Conservation (phyloP, 2,797 vertebrate genomes). For the Tiaroga cobitis region DNA sequence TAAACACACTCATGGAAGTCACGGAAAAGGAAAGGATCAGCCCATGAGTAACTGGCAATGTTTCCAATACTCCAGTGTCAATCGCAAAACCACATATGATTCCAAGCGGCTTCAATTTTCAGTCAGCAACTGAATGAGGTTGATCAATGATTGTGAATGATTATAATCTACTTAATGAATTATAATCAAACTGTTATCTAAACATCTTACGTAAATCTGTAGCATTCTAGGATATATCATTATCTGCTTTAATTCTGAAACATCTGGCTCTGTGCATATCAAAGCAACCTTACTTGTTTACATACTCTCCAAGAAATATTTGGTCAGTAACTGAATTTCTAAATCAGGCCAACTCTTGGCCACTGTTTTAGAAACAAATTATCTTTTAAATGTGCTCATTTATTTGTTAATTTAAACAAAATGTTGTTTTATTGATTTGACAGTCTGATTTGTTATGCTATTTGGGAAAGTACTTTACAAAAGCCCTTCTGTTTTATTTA, state of each 20-base stretch:
- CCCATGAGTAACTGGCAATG: not conserved
- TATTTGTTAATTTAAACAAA: not conserved
- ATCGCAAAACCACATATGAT: not conserved
- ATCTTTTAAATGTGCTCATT: not conserved
- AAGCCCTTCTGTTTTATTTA: not conserved
- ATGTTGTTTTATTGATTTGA: constrained; percentile 16
- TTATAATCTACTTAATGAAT: not conserved
- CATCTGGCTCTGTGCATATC: constrained; percentile 1
- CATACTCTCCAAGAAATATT: not conserved
- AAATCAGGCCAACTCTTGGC: not conserved
- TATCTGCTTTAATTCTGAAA: not conserved
- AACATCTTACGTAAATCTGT: not conserved
- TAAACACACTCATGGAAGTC: not conserved
- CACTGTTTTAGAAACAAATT: not conserved
- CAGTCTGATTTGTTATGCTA: not conserved
- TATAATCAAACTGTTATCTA: not conserved
- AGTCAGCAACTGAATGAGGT: not conserved
- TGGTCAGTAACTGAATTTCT: not conserved
- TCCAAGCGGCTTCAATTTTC: not conserved
- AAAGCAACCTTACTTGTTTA: constrained; percentile 9
- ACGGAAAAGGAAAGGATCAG: not conserved
- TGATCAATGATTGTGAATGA: not conserved
- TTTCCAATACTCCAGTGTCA: not conserved
- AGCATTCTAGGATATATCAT: not conserved
- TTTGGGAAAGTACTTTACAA: not conserved